phyloP scores from a whole-genome alignment of 2,797 vertebrate genomes.

The Selene dorsalis region DNA sequence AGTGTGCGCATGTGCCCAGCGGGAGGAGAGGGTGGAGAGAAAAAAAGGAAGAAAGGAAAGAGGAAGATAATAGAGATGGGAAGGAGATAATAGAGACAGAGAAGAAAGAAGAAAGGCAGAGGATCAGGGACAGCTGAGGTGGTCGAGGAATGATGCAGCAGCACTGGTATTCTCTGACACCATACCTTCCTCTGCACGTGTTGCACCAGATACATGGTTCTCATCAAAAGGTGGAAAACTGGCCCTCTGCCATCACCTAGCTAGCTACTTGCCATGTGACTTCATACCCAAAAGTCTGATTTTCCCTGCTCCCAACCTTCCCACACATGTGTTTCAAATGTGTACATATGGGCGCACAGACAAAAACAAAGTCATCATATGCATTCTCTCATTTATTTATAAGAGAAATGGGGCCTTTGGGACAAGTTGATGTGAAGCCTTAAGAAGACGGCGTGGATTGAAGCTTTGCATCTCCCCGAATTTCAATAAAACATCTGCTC shows the following conservation, averaged over 20 bases:
- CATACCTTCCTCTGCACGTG: slow-evolving; percentile 61
- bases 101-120: slow-evolving; percentile 17
- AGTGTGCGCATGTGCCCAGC: not conserved
- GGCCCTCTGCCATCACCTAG: slow-evolving; percentile 55
- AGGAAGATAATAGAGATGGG: slow-evolving; percentile 4
- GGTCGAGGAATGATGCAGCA: slow-evolving; percentile 53
- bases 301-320: slow-evolving; percentile 26
- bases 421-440: slow-evolving; percentile 29
- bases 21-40: slow-evolving; percentile 1
- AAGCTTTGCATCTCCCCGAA: slow-evolving; percentile 20
- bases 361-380: slow-evolving; percentile 50
- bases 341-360: slow-evolving; percentile 38
- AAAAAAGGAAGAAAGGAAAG: slow-evolving; percentile 6
- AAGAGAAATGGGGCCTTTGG: slow-evolving; percentile 3
- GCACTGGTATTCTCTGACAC: slow-evolving; percentile 68
- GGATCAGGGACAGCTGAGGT: slow-evolving; percentile 37
- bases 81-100: slow-evolving; percentile 13
- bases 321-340: slow-evolving; percentile 60
- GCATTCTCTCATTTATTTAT: slow-evolving; percentile 33
- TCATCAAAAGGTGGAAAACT: slow-evolving; percentile 72
- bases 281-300: slow-evolving; percentile 64
- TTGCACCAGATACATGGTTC: slow-evolving; percentile 73
- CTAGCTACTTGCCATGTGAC: slow-evolving; percentile 63
- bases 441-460: slow-evolving; percentile 21
- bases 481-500: slow-evolving; percentile 68